Conservation (phyloP, 2,888 invertebrate species). For the Epirrita christyi region DNA sequence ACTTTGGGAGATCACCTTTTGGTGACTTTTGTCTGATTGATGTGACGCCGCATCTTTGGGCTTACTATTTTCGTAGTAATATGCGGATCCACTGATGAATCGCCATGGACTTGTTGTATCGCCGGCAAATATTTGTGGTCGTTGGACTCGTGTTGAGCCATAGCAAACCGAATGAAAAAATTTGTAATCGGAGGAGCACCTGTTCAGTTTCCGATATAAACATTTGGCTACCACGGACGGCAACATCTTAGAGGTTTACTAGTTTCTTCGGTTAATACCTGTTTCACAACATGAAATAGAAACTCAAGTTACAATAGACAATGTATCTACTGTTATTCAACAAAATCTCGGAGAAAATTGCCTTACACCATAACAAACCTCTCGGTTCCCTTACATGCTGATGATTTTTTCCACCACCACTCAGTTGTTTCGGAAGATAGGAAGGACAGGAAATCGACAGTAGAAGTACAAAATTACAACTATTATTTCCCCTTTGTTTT, state of each 20-base stretch:
- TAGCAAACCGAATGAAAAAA: slow-evolving; percentile 59
- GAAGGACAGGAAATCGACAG: too few relatives aligned
- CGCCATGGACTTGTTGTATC: slow-evolving; percentile 47
- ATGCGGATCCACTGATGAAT: slow-evolving; percentile 57
- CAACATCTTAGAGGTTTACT: slow-evolving; percentile 47
- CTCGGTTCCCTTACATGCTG: slow-evolving; percentile 11
- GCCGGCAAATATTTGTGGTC: slow-evolving; percentile 44
- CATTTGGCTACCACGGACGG: slow-evolving; percentile 64
- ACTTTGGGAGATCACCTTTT: slow-evolving; percentile 60
- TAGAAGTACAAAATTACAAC: too few relatives aligned
- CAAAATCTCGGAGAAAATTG: not conserved
- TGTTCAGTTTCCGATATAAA: slow-evolving; percentile 67
- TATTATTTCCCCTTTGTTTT: too few relatives aligned
- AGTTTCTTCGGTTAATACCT: slow-evolving; percentile 11
- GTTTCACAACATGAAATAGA: slow-evolving; percentile 3
- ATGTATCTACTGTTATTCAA: slow-evolving; percentile 5
- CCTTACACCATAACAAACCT: not conserved
- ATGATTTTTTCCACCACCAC: not conserved
- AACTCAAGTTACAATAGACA: slow-evolving; percentile 8
- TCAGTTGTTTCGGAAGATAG: too few relatives aligned
- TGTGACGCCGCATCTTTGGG: slow-evolving; percentile 42
- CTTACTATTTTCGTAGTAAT: slow-evolving; percentile 57
- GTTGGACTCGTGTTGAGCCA: slow-evolving; percentile 47
- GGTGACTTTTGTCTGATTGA: slow-evolving; percentile 39
- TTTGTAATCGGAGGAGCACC: slow-evolving; percentile 60